Conservation (phyloP, 2,797 vertebrate genomes). For the Merluccius polli region DNA sequence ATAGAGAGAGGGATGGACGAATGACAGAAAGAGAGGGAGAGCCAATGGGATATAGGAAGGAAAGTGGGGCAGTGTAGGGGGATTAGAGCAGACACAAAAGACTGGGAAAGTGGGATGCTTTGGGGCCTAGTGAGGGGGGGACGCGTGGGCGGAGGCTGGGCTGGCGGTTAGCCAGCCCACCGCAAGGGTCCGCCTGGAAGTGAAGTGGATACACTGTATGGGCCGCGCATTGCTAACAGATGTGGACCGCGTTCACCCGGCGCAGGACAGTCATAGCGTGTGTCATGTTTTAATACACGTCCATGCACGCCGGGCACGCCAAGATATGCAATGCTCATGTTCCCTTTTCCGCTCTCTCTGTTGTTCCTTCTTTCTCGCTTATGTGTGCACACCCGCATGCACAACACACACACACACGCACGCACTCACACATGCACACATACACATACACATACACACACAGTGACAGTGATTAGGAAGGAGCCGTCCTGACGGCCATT, state of each 20-base stretch:
- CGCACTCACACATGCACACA: neutral
- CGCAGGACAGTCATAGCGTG: slow-evolving; percentile 16
- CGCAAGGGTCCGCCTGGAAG: neutral
- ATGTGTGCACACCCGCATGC: neutral
- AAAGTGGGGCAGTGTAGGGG: neutral
- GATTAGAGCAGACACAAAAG: slow-evolving; percentile 28
- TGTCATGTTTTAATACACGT: slow-evolving; percentile 3
- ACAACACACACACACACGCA: slow-evolving; percentile 20
- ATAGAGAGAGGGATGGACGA: neutral
- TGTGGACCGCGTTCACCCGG: slow-evolving; percentile 43
- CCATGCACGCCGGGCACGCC: neutral
- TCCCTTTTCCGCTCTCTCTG: neutral
- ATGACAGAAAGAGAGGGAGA: slow-evolving; percentile 5
- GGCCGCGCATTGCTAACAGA: slow-evolving; percentile 36
- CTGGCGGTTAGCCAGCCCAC: slow-evolving; percentile 6
- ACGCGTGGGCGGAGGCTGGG: slow-evolving; percentile 39
- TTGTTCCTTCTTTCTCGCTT: neutral
- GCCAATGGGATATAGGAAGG: slow-evolving; percentile 10
- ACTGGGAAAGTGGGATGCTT: slow-evolving; percentile 28
- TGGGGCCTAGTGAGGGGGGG: slow-evolving; percentile 28
- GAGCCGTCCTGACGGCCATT: slow-evolving; percentile 13
- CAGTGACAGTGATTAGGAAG: neutral
- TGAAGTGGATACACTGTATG: neutral
- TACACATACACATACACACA: neutral
- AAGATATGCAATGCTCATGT: neutral